Conservation (phyloP, 2,797 vertebrate species). For the Gouania willdenowi region DNA sequence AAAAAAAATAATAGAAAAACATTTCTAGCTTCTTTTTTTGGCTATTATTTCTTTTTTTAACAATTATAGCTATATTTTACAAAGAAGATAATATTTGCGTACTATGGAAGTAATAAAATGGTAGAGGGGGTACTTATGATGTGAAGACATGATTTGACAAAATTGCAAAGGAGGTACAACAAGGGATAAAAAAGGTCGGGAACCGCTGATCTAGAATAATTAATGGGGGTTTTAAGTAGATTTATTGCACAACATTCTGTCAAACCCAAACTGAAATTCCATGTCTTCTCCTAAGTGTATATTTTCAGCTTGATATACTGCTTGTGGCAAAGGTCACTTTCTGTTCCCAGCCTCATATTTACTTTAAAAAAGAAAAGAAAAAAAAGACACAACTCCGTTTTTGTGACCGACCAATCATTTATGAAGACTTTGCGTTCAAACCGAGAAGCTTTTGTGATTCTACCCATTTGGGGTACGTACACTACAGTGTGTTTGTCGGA, state of each 20-base stretch:
- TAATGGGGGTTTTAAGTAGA: constrained; percentile 2
- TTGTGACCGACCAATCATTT: constrained; percentile 31
- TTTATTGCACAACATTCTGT: constrained; percentile 1
- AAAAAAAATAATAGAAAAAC: too few relatives aligned
- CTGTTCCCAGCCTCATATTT: constrained; percentile 14
- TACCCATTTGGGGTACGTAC: constrained; percentile 24
- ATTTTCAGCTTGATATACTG: constrained; percentile 7
- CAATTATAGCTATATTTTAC: too few relatives aligned
- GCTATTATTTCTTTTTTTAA: too few relatives aligned
- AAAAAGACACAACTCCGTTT: not conserved
- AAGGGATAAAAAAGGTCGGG: too few relatives aligned
- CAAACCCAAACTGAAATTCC: constrained; percentile 7
- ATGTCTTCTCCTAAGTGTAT: constrained; percentile 5
- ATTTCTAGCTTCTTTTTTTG: too few relatives aligned
- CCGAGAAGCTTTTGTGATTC: constrained; percentile 29
- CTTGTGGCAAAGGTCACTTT: constrained; percentile 10
- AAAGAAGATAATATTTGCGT: too few relatives aligned
- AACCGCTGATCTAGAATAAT: constrained; percentile 4
- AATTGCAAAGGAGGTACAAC: too few relatives aligned
- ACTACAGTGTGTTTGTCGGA: constrained; percentile 34
- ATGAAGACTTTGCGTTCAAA: constrained; percentile 35
- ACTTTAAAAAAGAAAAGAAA: not conserved
- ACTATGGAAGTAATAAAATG: too few relatives aligned
- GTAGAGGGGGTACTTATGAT: too few relatives aligned
- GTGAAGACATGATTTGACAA: too few relatives aligned